phyloP scores from a whole-genome alignment of 23 tunicate species.

The Styela plicata region DNA sequence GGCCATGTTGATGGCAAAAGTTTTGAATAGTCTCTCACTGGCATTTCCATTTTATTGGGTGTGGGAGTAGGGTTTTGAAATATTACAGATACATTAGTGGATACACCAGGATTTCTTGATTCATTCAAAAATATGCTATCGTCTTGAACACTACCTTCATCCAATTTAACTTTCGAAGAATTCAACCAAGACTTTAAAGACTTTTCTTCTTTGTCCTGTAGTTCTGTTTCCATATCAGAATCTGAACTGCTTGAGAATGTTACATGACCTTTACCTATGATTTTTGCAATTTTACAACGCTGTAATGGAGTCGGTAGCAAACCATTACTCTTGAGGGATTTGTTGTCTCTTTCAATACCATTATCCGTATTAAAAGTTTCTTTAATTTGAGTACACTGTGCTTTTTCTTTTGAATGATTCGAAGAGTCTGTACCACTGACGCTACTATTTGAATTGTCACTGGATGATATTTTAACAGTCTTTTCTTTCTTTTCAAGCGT shows the following conservation, averaged over 20 bases:
- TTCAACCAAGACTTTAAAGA: neutral
- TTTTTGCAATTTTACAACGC: neutral
- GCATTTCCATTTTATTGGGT: neutral
- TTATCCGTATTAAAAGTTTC: neutral
- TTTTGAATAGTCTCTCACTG: constrained; percentile 22
- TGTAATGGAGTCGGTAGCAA: neutral
- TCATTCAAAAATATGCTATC: too few species aligned
- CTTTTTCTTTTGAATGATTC: neutral
- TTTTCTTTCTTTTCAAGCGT: neutral
- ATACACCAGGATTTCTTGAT: constrained; percentile 8
- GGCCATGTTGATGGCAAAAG: constrained; percentile 56
- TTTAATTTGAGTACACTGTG: neutral
- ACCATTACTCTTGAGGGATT: too few species aligned
- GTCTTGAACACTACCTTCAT: too few species aligned
- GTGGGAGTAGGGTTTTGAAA: neutral
- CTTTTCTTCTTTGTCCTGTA: neutral
- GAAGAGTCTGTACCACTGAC: neutral
- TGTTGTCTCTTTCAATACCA: neutral
- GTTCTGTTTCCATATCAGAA: neutral
- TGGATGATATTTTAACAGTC: neutral
- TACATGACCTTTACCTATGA: neutral
- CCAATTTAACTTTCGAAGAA: neutral
- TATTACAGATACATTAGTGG: constrained; percentile 1
- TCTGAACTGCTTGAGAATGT: constrained; percentile 10
- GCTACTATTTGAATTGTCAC: neutral